Conservation (phyloP, 2,888 invertebrate species). For the Rhingia campestris region DNA sequence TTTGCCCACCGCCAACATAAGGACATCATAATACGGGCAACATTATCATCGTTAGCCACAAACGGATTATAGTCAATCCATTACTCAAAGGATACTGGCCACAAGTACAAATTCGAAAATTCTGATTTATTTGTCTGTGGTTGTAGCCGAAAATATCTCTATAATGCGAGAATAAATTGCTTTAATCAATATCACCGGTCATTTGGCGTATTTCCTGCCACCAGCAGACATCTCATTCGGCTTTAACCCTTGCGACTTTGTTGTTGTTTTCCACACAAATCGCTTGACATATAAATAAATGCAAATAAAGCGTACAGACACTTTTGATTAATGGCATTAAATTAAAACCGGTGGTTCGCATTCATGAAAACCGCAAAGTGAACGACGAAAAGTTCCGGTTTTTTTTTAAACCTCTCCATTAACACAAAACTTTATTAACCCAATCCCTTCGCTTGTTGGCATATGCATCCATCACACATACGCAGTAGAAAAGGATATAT, state of each 20-base stretch:
- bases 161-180: conserved; percentile 44
- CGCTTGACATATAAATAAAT: neutral
- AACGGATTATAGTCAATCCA: conserved; percentile 6
- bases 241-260: neutral
- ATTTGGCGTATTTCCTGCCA: conserved; percentile 37
- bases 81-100: conserved; percentile 8
- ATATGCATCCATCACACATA: neutral
- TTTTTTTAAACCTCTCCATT: neutral
- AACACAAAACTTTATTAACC: neutral
- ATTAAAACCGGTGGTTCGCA: conserved; percentile 33
- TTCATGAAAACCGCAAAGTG: conserved; percentile 57
- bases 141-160: conserved; percentile 14
- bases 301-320: conserved; percentile 25
- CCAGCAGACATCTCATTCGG: conserved; percentile 12
- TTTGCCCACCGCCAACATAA: too few species aligned
- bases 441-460: neutral
- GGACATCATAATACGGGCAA: neutral
- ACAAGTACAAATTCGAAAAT: neutral
- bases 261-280: neutral
- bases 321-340: conserved; percentile 57
- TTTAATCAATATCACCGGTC: conserved; percentile 48
- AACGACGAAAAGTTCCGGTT: conserved; percentile 18
- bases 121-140: conserved; percentile 39
- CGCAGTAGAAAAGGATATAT: neutral
- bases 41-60: too few species aligned